Evolutionary conservation across 2,888 invertebrate genomes (phyloP).

Genomic region (Dusona sp.): DNA sequence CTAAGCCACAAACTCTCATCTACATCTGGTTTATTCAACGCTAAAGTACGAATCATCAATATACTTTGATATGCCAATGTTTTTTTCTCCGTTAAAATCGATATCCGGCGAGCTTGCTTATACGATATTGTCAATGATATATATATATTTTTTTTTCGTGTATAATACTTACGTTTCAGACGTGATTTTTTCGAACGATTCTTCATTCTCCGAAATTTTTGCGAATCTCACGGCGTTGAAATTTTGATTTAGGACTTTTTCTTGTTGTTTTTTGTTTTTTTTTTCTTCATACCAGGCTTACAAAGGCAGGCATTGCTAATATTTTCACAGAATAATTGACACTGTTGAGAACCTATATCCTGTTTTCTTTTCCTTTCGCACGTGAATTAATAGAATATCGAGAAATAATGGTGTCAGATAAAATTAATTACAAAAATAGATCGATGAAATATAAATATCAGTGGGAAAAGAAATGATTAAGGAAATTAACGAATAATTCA

Average conservation of each 20-base stretch:
- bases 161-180: slow-evolving; percentile 53
- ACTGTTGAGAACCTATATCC: slow-evolving; percentile 57
- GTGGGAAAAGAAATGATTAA: not conserved
- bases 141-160: slow-evolving; percentile 31
- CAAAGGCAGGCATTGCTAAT: slow-evolving; percentile 65
- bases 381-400: not conserved
- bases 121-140: slow-evolving; percentile 42
- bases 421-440: not conserved
- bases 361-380: not conserved
- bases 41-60: slow-evolving; percentile 13
- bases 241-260: too few species aligned
- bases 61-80: slow-evolving; percentile 42
- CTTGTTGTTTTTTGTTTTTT: not conserved
- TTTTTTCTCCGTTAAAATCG: slow-evolving; percentile 33
- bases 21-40: slow-evolving; percentile 60
- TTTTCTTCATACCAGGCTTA: not conserved
- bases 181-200: slow-evolving; percentile 67
- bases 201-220: slow-evolving; percentile 63
- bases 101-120: slow-evolving; percentile 39
- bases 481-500: not conserved
- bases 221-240: slow-evolving; percentile 38
- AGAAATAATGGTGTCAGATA: not conserved
- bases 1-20: slow-evolving; percentile 71
- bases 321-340: slow-evolving; percentile 71
- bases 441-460: not conserved